Evolutionary conservation across 2,113 vertebrate species (phyloP), one percentile per base, ranked within the genome.

Genomic region (Spermophilus dauricus): DNA sequence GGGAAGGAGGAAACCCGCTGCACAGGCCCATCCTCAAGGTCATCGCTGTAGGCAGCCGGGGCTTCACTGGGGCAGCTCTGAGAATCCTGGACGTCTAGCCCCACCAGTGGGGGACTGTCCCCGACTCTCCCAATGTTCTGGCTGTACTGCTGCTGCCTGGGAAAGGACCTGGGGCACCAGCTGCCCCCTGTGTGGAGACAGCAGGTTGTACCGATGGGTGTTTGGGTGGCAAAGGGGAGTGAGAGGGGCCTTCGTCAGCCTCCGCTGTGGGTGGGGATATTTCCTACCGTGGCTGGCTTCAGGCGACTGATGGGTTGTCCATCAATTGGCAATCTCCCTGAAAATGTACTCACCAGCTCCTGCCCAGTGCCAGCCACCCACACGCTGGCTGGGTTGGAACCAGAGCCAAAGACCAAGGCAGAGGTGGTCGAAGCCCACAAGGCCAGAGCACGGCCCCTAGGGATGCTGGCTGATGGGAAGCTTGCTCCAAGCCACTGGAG

Each of bases 361-460:
- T 2, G 16, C 11, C 0, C 0, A 0, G 6, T 0, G 4, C 65
- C 8, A 0, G 2, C 39, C 6, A 0, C 53, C 51, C 3, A 0
- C 12, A 1, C 0, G 2, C 53, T 14, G 39, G 48, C 1, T 20
- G 56, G 16, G 16, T 0, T 8, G 17, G 53, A 34, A 58, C 28
- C 81, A 53, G 26, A 37, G 30, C 22, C 22, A 67, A 70, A 75
- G 65, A 6, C 24, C 53, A 4, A 24, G 69, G 61, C 39, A 12
- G 24, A 24, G 5, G 5, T 4, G 45, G 26, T 11, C 20, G 53
- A 4, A 28, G 22, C 14, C 34, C 65, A 2, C 2, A 48, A 18
- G 22, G 32, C 8, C 0, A 1, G 3, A 39, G 67, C 0, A 0
- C 30, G 16, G 92, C 58, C 24, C 48, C 24, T 37, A 5, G 17